phyloP scores from a whole-genome alignment of 2,797 vertebrate species.

The Syngnathus acus region DNA sequence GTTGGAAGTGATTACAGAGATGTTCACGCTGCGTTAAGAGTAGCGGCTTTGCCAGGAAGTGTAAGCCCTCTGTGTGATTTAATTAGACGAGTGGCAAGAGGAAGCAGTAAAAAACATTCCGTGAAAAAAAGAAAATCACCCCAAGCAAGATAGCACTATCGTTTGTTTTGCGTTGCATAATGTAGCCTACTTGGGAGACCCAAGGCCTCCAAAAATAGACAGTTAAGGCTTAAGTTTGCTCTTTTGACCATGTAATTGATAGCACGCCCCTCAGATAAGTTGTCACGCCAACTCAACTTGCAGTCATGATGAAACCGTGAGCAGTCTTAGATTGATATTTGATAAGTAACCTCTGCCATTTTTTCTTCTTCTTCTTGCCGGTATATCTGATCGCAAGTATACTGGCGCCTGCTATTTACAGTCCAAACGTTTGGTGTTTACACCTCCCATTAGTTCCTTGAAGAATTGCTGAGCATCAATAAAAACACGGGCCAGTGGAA shows the following conservation, averaged over 20 bases:
- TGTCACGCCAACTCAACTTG: no score
- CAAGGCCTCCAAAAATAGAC: background rate
- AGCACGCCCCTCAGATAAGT: no score
- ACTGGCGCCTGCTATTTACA: background rate
- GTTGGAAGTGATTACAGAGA: conserved; percentile 7
- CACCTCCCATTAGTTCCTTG: conserved; percentile 10
- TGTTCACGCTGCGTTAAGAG: background rate
- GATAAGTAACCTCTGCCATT: background rate
- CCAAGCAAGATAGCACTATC: background rate
- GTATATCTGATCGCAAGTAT: background rate
- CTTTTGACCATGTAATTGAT: no score
- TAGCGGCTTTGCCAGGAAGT: conserved; percentile 29
- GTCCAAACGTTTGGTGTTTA: conserved; percentile 6
- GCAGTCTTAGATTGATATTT: background rate
- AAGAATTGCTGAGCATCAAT: background rate
- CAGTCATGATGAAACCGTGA: no score
- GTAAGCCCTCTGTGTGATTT: conserved; percentile 26
- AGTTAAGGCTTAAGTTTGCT: no score
- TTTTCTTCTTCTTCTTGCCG: no score
- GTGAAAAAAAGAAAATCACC: conserved; percentile 11
- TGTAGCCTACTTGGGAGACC: no score
- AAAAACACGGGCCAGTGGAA: background rate
- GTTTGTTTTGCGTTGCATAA: background rate
- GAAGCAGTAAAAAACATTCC: conserved; percentile 51
- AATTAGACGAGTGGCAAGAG: conserved; percentile 50